These are phyloP conservation scores for Xanthia icteritia DNA, from an alignment of 2,888 invertebrate genomes.

Conservation along the genomic window DNA sequence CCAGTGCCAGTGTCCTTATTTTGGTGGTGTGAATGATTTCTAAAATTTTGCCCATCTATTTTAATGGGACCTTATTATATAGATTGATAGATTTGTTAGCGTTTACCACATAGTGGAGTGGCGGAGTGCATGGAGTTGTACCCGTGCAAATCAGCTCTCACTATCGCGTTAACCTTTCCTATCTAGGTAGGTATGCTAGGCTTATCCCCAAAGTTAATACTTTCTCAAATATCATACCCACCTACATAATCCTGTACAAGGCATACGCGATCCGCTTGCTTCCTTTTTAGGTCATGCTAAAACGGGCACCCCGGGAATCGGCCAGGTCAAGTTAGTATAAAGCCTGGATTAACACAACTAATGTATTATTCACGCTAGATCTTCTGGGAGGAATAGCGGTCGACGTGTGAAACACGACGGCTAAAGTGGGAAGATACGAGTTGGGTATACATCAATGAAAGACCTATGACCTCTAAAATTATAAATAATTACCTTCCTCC, in stretches of 20 bases:
- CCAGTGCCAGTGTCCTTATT: no score
- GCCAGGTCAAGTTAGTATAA: conserved; percentile 40
- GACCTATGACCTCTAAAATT: background rate
- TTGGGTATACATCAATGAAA: background rate
- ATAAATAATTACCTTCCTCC: no score
- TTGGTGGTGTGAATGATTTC: no score
- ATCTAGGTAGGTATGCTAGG: no score
- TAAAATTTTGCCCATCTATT: no score
- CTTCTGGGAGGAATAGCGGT: background rate
- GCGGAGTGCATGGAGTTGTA: no score
- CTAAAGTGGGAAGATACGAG: background rate
- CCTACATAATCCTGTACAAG: conserved; percentile 3
- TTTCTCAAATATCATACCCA: background rate
- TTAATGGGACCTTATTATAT: no score
- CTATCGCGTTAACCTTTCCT: no score
- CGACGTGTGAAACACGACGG: background rate
- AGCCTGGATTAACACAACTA: conserved; percentile 24
- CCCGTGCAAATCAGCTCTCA: no score
- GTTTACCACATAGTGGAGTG: no score
- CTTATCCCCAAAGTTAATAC: background rate
- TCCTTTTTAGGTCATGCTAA: conserved; percentile 44
- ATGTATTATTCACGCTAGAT: conserved; percentile 18
- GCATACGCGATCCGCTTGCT: background rate
- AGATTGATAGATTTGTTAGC: no score
- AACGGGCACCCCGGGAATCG: conserved; percentile 17